Percentiles rank a stretch among this genome's conserved stretches.
These are phyloP conservation scores for Nothoprocta pentlandii DNA, from an alignment of 2,113 vertebrate species.

Conservation along the genomic window DNA sequence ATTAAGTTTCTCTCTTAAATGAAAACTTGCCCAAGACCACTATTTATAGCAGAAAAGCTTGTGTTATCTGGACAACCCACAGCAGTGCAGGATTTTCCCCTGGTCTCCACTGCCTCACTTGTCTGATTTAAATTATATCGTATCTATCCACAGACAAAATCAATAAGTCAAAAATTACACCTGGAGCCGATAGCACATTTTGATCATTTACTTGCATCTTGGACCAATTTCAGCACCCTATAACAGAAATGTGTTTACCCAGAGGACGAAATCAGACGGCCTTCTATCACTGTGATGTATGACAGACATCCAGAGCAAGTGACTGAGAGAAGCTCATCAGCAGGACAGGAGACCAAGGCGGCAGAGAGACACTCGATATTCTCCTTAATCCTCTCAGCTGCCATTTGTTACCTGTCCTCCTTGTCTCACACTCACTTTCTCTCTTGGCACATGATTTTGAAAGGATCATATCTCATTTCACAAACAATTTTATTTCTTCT, in stretches of 20 bases:
- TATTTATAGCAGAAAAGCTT: neutral
- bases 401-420: neutral
- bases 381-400: neutral
- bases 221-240: neutral
- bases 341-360: neutral
- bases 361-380: neutral
- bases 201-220: neutral
- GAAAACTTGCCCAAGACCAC: neutral
- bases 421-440: neutral
- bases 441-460: neutral
- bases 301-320: neutral
- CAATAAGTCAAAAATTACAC: constrained; percentile 4
- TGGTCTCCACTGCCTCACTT: neutral
- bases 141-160: neutral
- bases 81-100: neutral
- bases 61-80: neutral
- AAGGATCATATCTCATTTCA: neutral
- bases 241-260: neutral
- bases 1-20: neutral
- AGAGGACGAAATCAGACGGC: neutral
- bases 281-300: neutral
- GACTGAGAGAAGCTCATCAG: neutral
- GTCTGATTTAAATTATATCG: neutral
- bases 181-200: neutral
- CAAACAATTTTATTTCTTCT: neutral